Evolutionary conservation across 1,140 invertebrate genomes (phyloP), one percentile per base, ranked within the genome.

Genomic region (Fopius arisanus): DNA sequence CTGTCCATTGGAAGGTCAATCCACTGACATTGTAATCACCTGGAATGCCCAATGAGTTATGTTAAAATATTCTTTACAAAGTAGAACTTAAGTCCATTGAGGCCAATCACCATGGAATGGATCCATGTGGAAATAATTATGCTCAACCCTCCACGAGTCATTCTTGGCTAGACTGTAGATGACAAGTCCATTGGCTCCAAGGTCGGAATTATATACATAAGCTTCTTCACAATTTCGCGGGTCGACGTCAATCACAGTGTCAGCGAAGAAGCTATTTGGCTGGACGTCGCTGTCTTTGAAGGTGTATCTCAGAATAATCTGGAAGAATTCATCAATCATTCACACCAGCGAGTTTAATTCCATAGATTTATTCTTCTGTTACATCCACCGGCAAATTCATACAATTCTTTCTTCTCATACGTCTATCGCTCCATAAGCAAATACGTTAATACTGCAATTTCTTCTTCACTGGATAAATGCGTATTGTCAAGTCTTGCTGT

Each of bases 71-170:
- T n/a, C n/a, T 0, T 19, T 12, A 21, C 29, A 37, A 70, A 62
- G 16, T n/a, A 59, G 21, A 40, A 62, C 21, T 23, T 21, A 31
- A 31, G 29, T 29, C n/a, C 37, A 65, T 31, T 41, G 12, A n/a
- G n/a, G n/a, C n/a, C 67, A 14, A 19, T 86, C 80, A 81, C 89
- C 93, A 73, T 92, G 88, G 9, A 95, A 81, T 0, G 94, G 94
- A 82, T 96, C 94, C 67, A 95, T 94, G 84, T 94, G 90, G 90
- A 96, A 95, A 85, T 91, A 96, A 81, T 95, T 93, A 79, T 96
- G 94, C 72, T 91, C 86, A 2, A 95, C 90, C 26, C 93, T 89
- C 91, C 93, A 95, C 0, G 93, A 94, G 70, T 92, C 90, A 77
- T 95, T 91, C 14, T 92, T 89, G 43, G 91, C 90, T 76, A 92